Base-by-base conservation (phyloP, 2,797 vertebrate species). In the Paramormyrops hopkinsi region DNA sequence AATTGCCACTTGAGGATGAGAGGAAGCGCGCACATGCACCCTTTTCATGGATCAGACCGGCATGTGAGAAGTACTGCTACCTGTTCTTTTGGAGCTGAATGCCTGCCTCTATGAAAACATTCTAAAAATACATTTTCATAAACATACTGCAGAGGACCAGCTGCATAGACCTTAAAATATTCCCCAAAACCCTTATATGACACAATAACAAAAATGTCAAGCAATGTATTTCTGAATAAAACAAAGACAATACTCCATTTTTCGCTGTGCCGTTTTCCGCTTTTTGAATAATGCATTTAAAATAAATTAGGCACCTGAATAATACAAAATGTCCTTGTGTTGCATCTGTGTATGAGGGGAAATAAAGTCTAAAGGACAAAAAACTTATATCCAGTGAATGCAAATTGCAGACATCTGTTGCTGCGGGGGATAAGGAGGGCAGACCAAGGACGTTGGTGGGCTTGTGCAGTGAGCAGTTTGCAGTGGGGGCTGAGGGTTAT, bases 361-460 rank as follows among this genome's bases (percentile, higher is more conserved):
- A 79, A 65, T 65, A 79, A 44, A 79, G 37, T 44, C 19, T 19
- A 79, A 79, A 79, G 73, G 73, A 79, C 29, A 3, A 79, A 79
- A 79, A 41, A 41, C 41, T 76, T 76, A 44, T 44, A 79, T 44
- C 73, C 73, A n/a, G 7, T 79, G 73, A 79, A 79, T 79, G 73
- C 17, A 79, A 79, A 79, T 79, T 79, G 73, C 73, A 79, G 73
- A 79, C 73, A 79, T 79, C 37, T 79, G 73, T 79, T 41, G 73
- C 73, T 79, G 73, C 73, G 2, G 37, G 73, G 73, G 7, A 79
- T 44, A 3, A 44, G 37, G 37, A 79, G 37, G 19, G 73, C 41
- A 44, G 37, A 2, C 73, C 73, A 79, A 79, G 37, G 73, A 79
- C 37, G 1, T 7, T 4, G 69, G 7, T 76, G 33, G 33, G 33